These are phyloP conservation scores for Acrocera orbiculus DNA, from an alignment of 2,888 invertebrate genomes.

Conservation along the genomic window DNA sequence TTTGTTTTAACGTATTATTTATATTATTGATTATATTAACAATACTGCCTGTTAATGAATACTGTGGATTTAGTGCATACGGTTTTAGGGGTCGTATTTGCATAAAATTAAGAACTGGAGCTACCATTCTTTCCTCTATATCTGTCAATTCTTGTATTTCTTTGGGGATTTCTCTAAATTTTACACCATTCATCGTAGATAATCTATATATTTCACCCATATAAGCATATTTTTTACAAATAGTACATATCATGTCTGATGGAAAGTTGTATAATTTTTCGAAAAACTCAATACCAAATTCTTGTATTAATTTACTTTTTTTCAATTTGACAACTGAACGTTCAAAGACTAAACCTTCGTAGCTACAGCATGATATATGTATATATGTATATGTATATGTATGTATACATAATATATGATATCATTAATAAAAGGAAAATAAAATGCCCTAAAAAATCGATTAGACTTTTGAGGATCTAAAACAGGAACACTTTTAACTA, in stretches of 20 bases:
- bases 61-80: neutral
- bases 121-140: neutral
- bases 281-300: neutral
- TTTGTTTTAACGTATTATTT: neutral
- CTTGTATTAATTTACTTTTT: neutral
- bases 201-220: neutral
- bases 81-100: neutral
- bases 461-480: constrained; percentile 58
- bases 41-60: neutral
- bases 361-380: neutral
- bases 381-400: neutral
- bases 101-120: neutral
- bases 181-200: neutral
- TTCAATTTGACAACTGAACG: neutral
- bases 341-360: neutral
- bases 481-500: constrained; percentile 52
- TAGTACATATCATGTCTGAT: too few species aligned
- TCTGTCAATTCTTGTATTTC: neutral
- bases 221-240: neutral
- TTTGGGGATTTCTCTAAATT: neutral
- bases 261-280: too few species aligned
- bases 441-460: constrained; percentile 66
- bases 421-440: constrained; percentile 49
- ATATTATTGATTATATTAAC: neutral
- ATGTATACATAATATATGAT: constrained; percentile 12